These are phyloP conservation scores for Albula goreensis DNA, from an alignment of 2,113 vertebrate genomes.

Conservation along the genomic window DNA sequence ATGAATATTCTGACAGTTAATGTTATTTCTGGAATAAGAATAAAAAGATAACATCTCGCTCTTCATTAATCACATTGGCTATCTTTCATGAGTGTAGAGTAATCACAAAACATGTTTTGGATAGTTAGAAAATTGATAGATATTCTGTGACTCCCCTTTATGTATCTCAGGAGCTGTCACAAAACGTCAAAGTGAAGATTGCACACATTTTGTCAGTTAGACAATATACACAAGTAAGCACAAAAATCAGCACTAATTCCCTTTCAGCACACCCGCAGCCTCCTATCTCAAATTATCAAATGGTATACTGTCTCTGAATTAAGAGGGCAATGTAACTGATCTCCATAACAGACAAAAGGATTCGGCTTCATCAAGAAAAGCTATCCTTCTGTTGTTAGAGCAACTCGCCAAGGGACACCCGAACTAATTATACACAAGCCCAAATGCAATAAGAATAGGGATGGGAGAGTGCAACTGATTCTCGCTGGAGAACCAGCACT, in stretches of 20 bases:
- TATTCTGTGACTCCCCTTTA: too few relatives aligned
- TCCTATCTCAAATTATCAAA: background rate
- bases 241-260: background rate
- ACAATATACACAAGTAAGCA: background rate
- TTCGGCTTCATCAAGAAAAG: background rate
- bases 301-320: background rate
- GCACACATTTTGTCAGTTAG: too few relatives aligned
- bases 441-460: background rate
- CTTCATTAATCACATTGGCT: too few relatives aligned
- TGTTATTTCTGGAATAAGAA: too few relatives aligned
- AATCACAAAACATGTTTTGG: too few relatives aligned
- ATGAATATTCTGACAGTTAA: too few relatives aligned
- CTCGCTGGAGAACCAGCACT: too few relatives aligned
- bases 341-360: slow-evolving; percentile 2
- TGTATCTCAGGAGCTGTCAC: too few relatives aligned
- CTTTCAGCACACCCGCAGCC: background rate
- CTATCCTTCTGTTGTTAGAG: slow-evolving; percentile 4
- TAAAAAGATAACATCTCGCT: too few relatives aligned
- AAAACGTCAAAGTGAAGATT: too few relatives aligned
- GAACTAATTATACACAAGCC: background rate
- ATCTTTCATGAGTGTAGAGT: too few relatives aligned
- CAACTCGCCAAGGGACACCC: background rate
- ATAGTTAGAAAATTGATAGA: too few relatives aligned
- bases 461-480: background rate
- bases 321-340: background rate